Evolutionary conservation across 1,140 invertebrate genomes (phyloP).

Genomic region (Mizuhopecten yessoensis): DNA sequence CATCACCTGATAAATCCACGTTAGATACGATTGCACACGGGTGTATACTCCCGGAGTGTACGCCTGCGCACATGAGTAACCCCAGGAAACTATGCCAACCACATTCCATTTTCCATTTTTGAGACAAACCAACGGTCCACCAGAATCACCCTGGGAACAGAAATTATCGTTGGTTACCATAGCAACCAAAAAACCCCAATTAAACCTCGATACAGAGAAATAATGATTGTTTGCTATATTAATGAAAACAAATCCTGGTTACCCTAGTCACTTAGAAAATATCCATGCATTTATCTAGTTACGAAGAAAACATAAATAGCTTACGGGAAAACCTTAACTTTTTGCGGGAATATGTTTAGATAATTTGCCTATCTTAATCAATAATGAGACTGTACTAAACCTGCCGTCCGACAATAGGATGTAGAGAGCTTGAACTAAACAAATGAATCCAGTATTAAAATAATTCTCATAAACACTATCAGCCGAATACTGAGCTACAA

Average conservation of each 20-base stretch:
- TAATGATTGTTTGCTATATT: too few species aligned
- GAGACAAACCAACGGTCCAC: constrained; percentile 92
- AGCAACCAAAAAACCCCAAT: neutral
- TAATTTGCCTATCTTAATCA: too few species aligned
- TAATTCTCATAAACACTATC: too few species aligned
- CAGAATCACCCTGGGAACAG: constrained; percentile 91
- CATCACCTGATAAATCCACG: constrained; percentile 88
- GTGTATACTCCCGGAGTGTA: constrained; percentile 93
- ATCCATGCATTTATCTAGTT: neutral
- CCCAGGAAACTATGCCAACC: constrained; percentile 97
- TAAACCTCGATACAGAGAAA: neutral
- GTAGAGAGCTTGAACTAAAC: too few species aligned
- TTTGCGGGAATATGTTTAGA: too few species aligned
- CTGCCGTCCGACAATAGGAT: too few species aligned
- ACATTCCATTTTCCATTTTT: constrained; percentile 83
- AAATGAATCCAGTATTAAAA: too few species aligned
- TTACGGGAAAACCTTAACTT: too few species aligned
- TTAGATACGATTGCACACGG: constrained; percentile 92
- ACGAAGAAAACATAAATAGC: neutral
- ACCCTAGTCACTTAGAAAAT: too few species aligned
- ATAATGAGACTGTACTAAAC: too few species aligned
- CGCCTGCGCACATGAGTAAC: constrained; percentile 90
- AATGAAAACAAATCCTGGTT: too few species aligned
- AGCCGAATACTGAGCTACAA: too few species aligned
- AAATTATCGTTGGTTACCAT: neutral